Evolutionary conservation across 1,140 invertebrate species (phyloP), one percentile per base, ranked within the genome.

Genomic region (Euura lappo): DNA sequence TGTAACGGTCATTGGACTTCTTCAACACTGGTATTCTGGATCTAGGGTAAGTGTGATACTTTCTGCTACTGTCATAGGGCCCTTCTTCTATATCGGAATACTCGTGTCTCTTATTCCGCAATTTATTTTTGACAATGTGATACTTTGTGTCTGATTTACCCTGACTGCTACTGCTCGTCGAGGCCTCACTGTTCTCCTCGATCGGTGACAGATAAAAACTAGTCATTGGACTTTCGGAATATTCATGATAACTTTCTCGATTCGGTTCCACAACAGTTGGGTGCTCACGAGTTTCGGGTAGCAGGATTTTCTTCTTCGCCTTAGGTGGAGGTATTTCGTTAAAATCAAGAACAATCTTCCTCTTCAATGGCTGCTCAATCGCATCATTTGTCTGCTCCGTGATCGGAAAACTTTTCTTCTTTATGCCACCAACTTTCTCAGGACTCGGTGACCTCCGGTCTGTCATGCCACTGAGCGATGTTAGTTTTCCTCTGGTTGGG

Each of bases 131-230:
- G 11, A 7, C 7, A 11, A 42, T 4, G 66, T 28, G 42, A 44
- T 68, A 68, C 60, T 64, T 68, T 8, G 66, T 13, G 42, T 68
- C 73, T 8, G 70, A 47, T 73, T 76, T 80, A 69, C 77, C 81
- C 10, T 84, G 79, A 79, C 86, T 89, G 71, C 85, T 87, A 72
- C 87, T 88, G 51, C 84, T 85, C 1, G 86, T 88, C 0, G 88
- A 89, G 0, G 87, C 86, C 80, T 92, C 90, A 70, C 89, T 91
- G 74, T 89, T 89, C 81, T 92, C 90, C 80, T 91, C 88, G 60
- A 91, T 91, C 0, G 90, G 89, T 0, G 90, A 91, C 45, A 91
- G 77, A 76, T 86, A 82, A 75, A 85, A 86, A 68, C 76, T 79
- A 71, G 65, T 69, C 64, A 28, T 45, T 64, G 5, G 66, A 71